phyloP scores from a whole-genome alignment of 1,140 invertebrate species.

The Leptinotarsa undecemlineata region DNA sequence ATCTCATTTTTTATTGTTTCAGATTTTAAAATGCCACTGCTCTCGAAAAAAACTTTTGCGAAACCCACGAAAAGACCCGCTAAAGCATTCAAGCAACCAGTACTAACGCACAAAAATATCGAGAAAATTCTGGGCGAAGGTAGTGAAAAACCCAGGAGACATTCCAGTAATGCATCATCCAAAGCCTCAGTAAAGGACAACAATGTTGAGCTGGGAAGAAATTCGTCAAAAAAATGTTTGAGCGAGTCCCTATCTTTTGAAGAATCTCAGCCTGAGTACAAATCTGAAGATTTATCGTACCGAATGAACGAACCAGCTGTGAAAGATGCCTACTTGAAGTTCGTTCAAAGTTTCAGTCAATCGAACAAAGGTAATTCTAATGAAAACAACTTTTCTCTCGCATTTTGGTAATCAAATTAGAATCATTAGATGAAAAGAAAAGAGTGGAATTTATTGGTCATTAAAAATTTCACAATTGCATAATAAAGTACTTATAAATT shows the following conservation, averaged over 20 bases:
- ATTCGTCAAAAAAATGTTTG: neutral
- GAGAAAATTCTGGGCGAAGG: neutral
- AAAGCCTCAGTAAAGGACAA: neutral
- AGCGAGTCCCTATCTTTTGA: neutral
- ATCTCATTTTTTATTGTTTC: neutral
- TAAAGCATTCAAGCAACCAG: neutral
- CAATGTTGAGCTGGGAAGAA: neutral
- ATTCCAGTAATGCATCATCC: neutral
- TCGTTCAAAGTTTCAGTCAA: conserved; percentile 1
- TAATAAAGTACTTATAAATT: too few species aligned
- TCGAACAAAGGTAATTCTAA: neutral
- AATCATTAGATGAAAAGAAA: neutral
- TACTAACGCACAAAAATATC: conserved; percentile 2
- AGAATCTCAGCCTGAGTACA: neutral
- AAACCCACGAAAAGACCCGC: neutral
- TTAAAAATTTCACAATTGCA: neutral
- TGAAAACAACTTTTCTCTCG: neutral
- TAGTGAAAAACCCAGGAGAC: neutral
- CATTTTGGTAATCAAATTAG: too few species aligned
- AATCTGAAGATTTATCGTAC: neutral
- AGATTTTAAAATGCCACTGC: conserved; percentile 2
- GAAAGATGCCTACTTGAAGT: conserved; percentile 22
- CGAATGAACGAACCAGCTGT: conserved; percentile 26
- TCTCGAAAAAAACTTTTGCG: conserved; percentile 2
- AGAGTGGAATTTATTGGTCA: neutral